Conservation (phyloP, 2,113 vertebrate genomes). For the Oryzias melastigma region DNA sequence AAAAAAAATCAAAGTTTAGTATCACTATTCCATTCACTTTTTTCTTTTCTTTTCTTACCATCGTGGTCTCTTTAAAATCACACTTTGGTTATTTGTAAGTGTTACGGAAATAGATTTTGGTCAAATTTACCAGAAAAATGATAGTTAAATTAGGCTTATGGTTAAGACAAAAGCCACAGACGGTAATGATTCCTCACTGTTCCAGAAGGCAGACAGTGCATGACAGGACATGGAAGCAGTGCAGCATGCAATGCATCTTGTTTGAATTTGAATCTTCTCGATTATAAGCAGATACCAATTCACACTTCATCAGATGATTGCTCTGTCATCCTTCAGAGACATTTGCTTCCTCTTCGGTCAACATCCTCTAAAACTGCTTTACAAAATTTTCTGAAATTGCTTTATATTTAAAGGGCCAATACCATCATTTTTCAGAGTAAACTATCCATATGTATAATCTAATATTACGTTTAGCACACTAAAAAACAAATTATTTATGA, state of each 20-base stretch:
- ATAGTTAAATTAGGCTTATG: background rate
- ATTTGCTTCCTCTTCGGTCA: constrained; percentile 11
- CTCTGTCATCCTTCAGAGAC: constrained; percentile 2
- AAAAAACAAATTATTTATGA: too few species aligned
- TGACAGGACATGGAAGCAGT: constrained; percentile 30
- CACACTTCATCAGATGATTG: constrained; percentile 38
- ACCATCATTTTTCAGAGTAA: too few species aligned
- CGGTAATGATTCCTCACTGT: constrained; percentile 8
- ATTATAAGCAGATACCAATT: constrained; percentile 10
- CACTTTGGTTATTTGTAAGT: background rate
- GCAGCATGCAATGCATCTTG: constrained; percentile 14
- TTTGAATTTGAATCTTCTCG: constrained; percentile 36
- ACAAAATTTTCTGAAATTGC: background rate
- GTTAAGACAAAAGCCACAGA: constrained; percentile 2
- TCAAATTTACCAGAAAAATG: constrained; percentile 5
- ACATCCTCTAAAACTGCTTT: constrained; percentile 6
- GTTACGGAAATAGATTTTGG: background rate
- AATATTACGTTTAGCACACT: too few species aligned
- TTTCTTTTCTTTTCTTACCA: background rate
- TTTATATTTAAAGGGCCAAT: background rate
- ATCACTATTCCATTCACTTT: background rate
- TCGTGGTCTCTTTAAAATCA: background rate
- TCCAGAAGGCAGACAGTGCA: constrained; percentile 32
- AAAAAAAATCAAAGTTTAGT: background rate
- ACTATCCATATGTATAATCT: too few species aligned